These are phyloP conservation scores for Yponomeuta cagnagella DNA, from an alignment of 2,888 invertebrate genomes.

Conservation along the genomic window DNA sequence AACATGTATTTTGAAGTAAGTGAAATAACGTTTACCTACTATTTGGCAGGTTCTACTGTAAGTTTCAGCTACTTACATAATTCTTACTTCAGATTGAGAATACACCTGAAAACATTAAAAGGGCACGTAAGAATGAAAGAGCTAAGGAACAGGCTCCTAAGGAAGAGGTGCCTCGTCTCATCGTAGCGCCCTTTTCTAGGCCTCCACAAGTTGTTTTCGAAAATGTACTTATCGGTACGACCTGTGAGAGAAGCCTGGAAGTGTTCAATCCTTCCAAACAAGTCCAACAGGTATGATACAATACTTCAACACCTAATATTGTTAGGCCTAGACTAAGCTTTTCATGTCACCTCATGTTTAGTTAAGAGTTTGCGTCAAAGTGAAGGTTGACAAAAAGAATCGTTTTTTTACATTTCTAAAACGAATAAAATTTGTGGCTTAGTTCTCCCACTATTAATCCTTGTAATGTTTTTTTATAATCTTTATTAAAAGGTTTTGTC, in stretches of 20 bases:
- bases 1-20: constrained; percentile 55
- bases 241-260: constrained; percentile 70
- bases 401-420: too few relatives aligned
- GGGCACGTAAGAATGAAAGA: constrained; percentile 47
- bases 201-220: constrained; percentile 82
- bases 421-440: too few relatives aligned
- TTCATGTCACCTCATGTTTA: not conserved
- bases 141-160: constrained; percentile 41
- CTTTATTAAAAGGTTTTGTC: too few relatives aligned
- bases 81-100: constrained; percentile 56
- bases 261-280: constrained; percentile 75
- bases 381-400: too few relatives aligned
- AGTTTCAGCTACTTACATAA: not conserved
- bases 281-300: constrained; percentile 51
- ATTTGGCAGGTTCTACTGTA: too few relatives aligned
- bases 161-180: constrained; percentile 69
- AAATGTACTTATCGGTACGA: constrained; percentile 76
- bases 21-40: constrained; percentile 2
- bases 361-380: not conserved
- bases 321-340: too few relatives aligned
- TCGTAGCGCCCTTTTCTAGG: constrained; percentile 80
- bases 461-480: too few relatives aligned
- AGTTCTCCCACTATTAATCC: too few relatives aligned
- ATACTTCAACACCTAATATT: not conserved
- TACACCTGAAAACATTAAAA: constrained; percentile 61